Evolutionary conservation across 2,888 invertebrate species (phyloP), one percentile per base, ranked within the genome.

Genomic region (Podotricha telesiphe): DNA sequence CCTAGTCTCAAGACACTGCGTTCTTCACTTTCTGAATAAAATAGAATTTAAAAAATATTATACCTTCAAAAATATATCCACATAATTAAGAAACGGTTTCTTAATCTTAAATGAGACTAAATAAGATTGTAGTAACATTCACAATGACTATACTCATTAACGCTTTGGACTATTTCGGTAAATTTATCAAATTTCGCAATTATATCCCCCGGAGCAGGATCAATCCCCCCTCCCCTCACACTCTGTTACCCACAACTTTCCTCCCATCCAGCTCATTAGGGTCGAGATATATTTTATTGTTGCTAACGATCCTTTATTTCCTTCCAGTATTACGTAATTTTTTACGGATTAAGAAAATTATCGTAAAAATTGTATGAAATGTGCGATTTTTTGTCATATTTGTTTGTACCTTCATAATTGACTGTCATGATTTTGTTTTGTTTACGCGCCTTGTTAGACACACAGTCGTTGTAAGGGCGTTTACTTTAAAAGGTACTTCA

Each of bases 271-370:
- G 67, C 72, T 72, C 72, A 70, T 72, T 72, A 70, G 40, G 58
- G 17, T 53, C 47, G 66, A 65, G 72, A 72, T 68, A 68, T 70
- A 72, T 70, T 72, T 70, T 72, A 72, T 72, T 68, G 70, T 70
- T 63, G 55, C 70, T 66, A 70, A 72, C 70, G 72, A 64, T 64
- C 63, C 42, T 66, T 68, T 68, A 66, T 71, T 69, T 71, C 63
- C 37, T 48, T 45, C 65, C 53, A 45, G 48, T 61, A 47, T 62
- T 67, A 55, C 22, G 51, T 20, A 62, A 66, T 56, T 68, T 59
- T 65, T 55, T 48, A 40, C 47, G 59, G 13, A 48, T 66, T 61
- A 48, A 55, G 66, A 45, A 63, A 63, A 59, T 69, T 66, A 53
- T 42, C 13, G 19, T 20, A 40, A 63, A 51, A 68, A 63, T 58